Base-by-base conservation (phyloP, 2,113 vertebrate genomes). In the Mola mola region DNA sequence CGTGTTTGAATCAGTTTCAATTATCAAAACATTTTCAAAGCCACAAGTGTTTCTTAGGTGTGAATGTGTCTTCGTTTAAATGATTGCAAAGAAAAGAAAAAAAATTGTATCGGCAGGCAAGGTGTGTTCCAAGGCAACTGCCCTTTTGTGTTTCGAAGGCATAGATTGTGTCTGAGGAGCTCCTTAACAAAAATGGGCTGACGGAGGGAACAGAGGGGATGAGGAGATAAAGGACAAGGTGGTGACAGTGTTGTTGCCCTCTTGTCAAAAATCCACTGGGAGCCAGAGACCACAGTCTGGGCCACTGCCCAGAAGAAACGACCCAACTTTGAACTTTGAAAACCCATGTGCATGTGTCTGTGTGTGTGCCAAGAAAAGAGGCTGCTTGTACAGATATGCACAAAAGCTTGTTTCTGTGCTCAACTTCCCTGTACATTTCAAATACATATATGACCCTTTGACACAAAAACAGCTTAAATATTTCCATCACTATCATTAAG, bases 221-320 rank as follows among this genome's bases (percentile, higher is more conserved):
- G 38, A 65, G 37, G 78, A 38, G 47, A 67, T 69, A 56, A 56
- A 63, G 41, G 61, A 58, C 16, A 2, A 41, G 44, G 33, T 37
- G 29, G 36, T 28, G 64, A 70, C 66, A 67, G 47, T 33, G 15
- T 42, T 58, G 46, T 50, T 87, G 66, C 66, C 59, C 51, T 72
- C 12, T 52, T 69, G 55, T 83, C 57, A 78, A 65, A 81, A 60
- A 76, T 68, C 74, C 51, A 59, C 68, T 61, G 65, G 67, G 73
- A 75, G 33, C 34, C 52, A 61, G 41, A 65, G 37, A 81, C 51
- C 64, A 40, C 49, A 62, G 53, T 50, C 62, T 78, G 55, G 65
- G 67, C 72, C 36, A 57, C 37, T 2, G 53, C 48, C 58, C 77
- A 81, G 75, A 69, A 50, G 58, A 66, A 31, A 51, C 3, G 21